phyloP scores from a whole-genome alignment of 1,140 invertebrate genomes.

The Brachionus plicatilis region DNA sequence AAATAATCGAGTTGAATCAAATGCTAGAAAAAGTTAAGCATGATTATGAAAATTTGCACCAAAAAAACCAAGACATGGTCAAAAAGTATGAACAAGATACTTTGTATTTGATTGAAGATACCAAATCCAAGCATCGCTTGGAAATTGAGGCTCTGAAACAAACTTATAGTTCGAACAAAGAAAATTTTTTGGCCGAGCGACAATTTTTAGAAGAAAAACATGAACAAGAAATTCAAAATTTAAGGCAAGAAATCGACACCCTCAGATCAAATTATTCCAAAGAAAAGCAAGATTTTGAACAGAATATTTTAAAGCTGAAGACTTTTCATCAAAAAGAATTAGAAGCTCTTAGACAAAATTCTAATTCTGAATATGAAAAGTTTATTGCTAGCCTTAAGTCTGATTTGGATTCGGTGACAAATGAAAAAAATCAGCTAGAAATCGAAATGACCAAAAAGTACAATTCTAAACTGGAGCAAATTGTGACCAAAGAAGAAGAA shows the following conservation, averaged over 20 bases:
- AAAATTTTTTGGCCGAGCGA: conserved; percentile 10
- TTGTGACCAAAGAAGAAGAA: conserved; percentile 49
- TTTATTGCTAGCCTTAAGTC: conserved; percentile 43
- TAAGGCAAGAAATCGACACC: conserved; percentile 43
- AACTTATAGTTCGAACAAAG: conserved; percentile 43
- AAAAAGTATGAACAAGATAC: conserved; percentile 46
- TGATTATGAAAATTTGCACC: conserved; percentile 49
- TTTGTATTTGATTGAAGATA: conserved; percentile 46
- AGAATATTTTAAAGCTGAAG: conserved; percentile 50
- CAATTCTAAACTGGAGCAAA: conserved; percentile 46
- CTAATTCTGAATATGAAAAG: conserved; percentile 42
- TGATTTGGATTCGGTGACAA: conserved; percentile 48
- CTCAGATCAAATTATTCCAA: conserved; percentile 44
- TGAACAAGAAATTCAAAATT: conserved; percentile 43
- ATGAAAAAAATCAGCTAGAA: conserved; percentile 47
- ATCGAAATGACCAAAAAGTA: conserved; percentile 48
- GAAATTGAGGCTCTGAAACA: conserved; percentile 47
- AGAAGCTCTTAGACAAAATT: conserved; percentile 46
- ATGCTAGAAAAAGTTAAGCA: conserved; percentile 49
- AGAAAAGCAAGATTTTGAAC: conserved; percentile 49
- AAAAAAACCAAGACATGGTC: conserved; percentile 46
- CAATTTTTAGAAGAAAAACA: background rate
- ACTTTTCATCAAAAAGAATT: conserved; percentile 55
- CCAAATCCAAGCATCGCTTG: conserved; percentile 45
- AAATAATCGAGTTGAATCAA: conserved; percentile 48